Evolutionary conservation across 2,888 invertebrate genomes (phyloP).

Genomic region (Carpatolechia fugitivella): DNA sequence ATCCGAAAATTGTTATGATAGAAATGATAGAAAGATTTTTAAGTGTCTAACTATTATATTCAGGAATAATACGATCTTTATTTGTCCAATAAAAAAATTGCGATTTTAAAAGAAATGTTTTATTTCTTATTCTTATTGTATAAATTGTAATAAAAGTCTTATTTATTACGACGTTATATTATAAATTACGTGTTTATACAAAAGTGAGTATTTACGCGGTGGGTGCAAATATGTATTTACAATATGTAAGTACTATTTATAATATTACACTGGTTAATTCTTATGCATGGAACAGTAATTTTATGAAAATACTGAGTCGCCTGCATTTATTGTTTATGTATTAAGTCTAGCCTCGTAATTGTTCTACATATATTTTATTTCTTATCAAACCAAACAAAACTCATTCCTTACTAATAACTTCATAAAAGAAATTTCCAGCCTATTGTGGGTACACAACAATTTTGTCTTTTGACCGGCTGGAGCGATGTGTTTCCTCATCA

Average conservation of each 20-base stretch:
- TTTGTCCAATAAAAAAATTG: slow-evolving; percentile 10
- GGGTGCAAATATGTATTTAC: slow-evolving; percentile 30
- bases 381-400: no score
- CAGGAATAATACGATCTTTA: slow-evolving; percentile 4
- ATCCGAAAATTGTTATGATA: slow-evolving; percentile 1
- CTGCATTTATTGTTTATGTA: background rate
- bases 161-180: background rate
- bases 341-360: background rate
- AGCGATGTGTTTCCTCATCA: no score
- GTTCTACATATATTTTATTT: no score
- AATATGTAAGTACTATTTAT: slow-evolving; percentile 3
- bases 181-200: slow-evolving; percentile 11
- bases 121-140: background rate
- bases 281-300: background rate
- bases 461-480: no score
- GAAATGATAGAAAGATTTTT: background rate
- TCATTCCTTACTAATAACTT: no score
- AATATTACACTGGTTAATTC: slow-evolving; percentile 2
- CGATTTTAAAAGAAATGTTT: background rate
- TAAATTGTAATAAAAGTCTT: background rate
- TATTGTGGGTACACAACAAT: no score
- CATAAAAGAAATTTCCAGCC: no score
- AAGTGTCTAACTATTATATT: slow-evolving; percentile 1
- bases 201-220: slow-evolving; percentile 37
- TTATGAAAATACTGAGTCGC: background rate